Base-by-base conservation (phyloP, 2,888 invertebrate species). In the Athrips mouffetella region DNA sequence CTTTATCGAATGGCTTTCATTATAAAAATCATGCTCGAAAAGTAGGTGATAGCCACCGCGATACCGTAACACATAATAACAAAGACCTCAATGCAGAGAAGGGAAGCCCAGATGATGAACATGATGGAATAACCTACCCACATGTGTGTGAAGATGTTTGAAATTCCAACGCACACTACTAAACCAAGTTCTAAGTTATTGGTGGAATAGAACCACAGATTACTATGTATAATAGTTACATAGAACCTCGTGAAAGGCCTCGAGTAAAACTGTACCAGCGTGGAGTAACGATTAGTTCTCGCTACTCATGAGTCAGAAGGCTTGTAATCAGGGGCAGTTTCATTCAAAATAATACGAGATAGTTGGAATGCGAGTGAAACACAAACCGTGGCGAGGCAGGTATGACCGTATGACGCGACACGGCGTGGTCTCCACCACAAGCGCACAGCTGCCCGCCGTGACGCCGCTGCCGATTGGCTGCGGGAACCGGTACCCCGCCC, bases 401-500 rank as follows among this genome's bases (percentile, higher is more conserved):
- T 79, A 40, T 40, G 83, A 79, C 78, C n/a, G n/a, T n/a, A 81
- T 77, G 83, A 79, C 78, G 80, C 77, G 77, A 65, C 67, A 55
- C 62, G 57, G 60, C 63, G 59, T 63, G 66, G 64, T 59, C 62
- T 67, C 68, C 67, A 69, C 65, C 70, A 70, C 65, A 57, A 21
- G 63, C 73, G 70, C 73, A 76, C 84, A 83, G 85, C 85, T 84
- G 85, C 81, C 80, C 66, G 79, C 60, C 70, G 68, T 65, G 77
- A 73, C 78, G 82, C 79, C 66, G 68, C 62, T 70, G 70, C 70
- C 68, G 60, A 86, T 85, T 85, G 86, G 86, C 72, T 74, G 74
- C 67, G 67, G 76, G 72, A 83, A 84, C 85, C 85, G 84, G 84
- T 83, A 79, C 85, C 82, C 64, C 60, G 53, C 66, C 70, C 69